Evolutionary conservation across 2,797 vertebrate genomes (phyloP).

Genomic region (Heterohyrax brucei): DNA sequence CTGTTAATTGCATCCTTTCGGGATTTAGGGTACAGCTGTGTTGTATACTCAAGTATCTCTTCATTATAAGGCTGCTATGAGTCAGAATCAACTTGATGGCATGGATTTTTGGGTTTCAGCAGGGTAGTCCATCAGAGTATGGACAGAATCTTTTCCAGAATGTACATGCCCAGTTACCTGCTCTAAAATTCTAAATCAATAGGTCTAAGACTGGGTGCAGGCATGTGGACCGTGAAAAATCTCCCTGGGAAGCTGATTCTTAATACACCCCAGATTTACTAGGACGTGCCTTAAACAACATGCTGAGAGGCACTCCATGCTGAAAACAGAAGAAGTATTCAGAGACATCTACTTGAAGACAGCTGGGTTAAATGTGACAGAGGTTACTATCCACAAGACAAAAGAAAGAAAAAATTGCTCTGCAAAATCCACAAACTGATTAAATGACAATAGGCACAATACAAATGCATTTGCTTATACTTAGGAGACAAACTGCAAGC

Average conservation of each 20-base stretch:
- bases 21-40: not conserved
- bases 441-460: not conserved
- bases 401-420: not conserved
- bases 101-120: not conserved
- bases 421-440: not conserved
- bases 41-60: not conserved
- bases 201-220: not conserved
- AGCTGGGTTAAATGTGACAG: not conserved
- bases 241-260: rapidly evolving
- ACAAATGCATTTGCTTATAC: not conserved
- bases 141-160: not conserved
- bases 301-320: not conserved
- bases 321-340: not conserved
- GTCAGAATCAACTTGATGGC: no score
- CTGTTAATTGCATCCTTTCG: not conserved
- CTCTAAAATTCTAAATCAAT: not conserved
- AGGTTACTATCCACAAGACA: not conserved
- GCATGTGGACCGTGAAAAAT: not conserved
- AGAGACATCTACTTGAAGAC: not conserved
- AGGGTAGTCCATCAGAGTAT: not conserved
- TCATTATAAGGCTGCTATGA: not conserved
- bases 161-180: not conserved
- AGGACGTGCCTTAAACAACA: not conserved
- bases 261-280: not conserved
- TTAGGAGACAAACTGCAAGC: not conserved